Percentiles rank a stretch among this genome's conserved stretches.
Evolutionary conservation across 2,797 vertebrate genomes (phyloP).

Genomic region (Stomatorhinus walkeri): DNA sequence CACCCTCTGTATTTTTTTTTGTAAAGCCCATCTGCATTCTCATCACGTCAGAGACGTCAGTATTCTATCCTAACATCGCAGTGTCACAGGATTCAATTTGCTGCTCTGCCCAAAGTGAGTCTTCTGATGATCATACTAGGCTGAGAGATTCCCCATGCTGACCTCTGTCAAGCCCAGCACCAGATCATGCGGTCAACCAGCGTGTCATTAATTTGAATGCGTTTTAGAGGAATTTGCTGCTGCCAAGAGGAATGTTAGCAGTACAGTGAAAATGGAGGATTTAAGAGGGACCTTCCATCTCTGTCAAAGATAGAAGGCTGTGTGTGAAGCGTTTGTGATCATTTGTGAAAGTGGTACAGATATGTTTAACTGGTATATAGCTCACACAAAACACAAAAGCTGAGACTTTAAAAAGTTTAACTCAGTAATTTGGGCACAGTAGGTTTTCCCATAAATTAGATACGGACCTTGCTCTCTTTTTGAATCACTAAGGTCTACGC

Average conservation of each 20-base stretch:
- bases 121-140: neutral
- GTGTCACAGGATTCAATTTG: neutral
- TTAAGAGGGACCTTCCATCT: neutral
- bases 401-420: neutral
- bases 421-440: neutral
- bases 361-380: neutral
- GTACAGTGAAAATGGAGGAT: neutral
- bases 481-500: neutral
- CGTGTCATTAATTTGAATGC: neutral
- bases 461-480: neutral
- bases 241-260: neutral
- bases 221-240: neutral
- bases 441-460: neutral
- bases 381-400: neutral
- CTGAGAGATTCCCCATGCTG: slow-evolving; percentile 4
- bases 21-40: neutral
- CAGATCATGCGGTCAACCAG: neutral
- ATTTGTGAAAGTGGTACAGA: neutral
- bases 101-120: neutral
- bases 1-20: neutral
- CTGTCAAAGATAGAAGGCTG: neutral
- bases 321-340: neutral
- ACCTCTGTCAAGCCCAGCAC: neutral
- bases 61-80: neutral
- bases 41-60: neutral